Evolutionary conservation across 2,797 vertebrate genomes (phyloP).

Genomic region (Emydoidea blandingii): DNA sequence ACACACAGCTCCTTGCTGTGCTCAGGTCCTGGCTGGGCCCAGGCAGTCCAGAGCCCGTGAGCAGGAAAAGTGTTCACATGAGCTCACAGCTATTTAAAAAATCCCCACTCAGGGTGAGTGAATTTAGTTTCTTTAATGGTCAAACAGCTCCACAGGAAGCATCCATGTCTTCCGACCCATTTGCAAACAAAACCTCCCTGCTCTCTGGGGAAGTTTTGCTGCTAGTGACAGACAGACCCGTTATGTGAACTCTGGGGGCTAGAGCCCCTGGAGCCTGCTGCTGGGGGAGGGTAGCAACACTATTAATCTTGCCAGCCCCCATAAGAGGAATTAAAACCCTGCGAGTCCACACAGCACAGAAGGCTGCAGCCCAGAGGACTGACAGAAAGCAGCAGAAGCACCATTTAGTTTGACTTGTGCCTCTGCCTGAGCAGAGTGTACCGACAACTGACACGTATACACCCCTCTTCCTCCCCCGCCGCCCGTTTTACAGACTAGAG

Average conservation of each 20-base stretch:
- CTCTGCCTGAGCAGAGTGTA: no score
- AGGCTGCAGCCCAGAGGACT: not conserved
- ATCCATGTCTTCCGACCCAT: not conserved
- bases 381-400: not conserved
- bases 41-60: not conserved
- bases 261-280: not conserved
- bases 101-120: not conserved
- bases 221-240: not conserved
- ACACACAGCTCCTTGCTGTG: conserved; percentile 26
- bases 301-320: not conserved
- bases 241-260: not conserved
- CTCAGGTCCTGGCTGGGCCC: not conserved
- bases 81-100: not conserved
- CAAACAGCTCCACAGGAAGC: not conserved
- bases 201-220: not conserved
- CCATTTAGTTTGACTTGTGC: rapidly evolving
- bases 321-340: not conserved
- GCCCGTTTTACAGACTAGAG: not conserved
- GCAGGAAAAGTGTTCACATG: not conserved
- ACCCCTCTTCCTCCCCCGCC: no score
- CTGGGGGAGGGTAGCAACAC: not conserved
- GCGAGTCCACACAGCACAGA: not conserved
- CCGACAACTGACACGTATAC: no score
- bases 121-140: not conserved
- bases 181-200: not conserved